Evolutionary conservation across 2,888 invertebrate species (phyloP), one percentile per base, ranked within the genome.

Genomic region (Lycaena phlaeas): DNA sequence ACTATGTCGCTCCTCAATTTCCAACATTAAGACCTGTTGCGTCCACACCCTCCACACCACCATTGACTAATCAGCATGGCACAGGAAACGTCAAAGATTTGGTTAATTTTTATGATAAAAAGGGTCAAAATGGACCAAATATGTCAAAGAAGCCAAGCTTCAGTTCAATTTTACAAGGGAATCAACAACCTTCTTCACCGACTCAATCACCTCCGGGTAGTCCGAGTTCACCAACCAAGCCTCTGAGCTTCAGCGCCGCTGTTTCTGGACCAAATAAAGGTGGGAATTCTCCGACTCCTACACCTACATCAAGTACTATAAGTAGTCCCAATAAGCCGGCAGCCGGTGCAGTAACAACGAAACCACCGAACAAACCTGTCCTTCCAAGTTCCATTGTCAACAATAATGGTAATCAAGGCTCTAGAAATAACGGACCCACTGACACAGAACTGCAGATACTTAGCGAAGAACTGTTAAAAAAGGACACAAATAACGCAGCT

Each of bases 401-500:
- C 11, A 73, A 67, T 42, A 66, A 59, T 25, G 72, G 68, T 41
- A 60, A 53, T 48, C 62, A 63, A 50, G 56, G 45, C 10, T 48
- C 46, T 40, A 66, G 52, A 42, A 53, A 58, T n/a, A 68, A 64
- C 44, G 47, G 43, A 12, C 57, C 64, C 0, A 87, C 85, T 40
- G 90, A 92, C 55, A 78, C 79, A 49, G 90, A 92, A 67, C 65
- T 92, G 29, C 86, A 88, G 56, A 86, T 87, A 30, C 74, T 94
- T 38, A 89, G 92, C 10, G 94, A 94, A 72, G 87, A 87, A 39
- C 71, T 94, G 12, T 85, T 91, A 42, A 86, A 85, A 41, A 90
- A 91, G 61, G 94, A 94, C 61, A 73, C 70, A 1, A 93, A 92
- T 64, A 93, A 92, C 64, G 91, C 91, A 27, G 87, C 90, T 4